A percentile compares a stretch with the other conserved stretches of the same genome.
Conservation (phyloP, 2,797 vertebrate genomes). For the Psittacula echo region DNA sequence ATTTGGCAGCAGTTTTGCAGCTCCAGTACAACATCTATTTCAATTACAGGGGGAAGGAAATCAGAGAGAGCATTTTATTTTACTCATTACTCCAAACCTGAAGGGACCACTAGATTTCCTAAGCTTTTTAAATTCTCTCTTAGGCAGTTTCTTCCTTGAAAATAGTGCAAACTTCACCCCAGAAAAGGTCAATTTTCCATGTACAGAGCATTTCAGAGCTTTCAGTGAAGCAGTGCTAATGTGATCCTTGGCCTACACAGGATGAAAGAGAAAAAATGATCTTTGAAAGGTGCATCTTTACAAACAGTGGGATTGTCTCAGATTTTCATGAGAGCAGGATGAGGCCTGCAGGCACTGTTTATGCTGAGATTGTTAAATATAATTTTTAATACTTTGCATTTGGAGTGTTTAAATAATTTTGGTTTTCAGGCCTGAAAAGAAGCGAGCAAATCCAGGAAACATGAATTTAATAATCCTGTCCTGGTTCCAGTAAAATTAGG, state of each 20-base stretch:
- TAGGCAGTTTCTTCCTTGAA: slow-evolving; percentile 10
- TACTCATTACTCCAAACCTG: slow-evolving; percentile 25
- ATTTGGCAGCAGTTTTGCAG: slow-evolving; percentile 7
- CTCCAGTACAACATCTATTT: neutral
- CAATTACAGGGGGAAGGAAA: slow-evolving; percentile 34
- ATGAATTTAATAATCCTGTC: neutral
- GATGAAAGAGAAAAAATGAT: neutral
- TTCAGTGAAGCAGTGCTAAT: neutral
- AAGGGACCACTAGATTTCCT: neutral
- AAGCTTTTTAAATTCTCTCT: neutral
- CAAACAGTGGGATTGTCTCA: neutral
- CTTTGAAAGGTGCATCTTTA: neutral
- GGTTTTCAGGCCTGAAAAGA: neutral
- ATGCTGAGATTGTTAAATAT: neutral
- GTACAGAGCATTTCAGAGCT: neutral
- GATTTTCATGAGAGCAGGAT: neutral
- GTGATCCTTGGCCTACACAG: neutral
- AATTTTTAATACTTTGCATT: neutral
- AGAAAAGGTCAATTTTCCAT: neutral
- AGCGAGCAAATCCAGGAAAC: neutral
- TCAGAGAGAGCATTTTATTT: slow-evolving; percentile 17
- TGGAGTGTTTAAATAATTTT: neutral
- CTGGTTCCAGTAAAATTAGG: neutral
- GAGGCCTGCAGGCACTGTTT: neutral
- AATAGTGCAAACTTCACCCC: neutral